phyloP scores from a whole-genome alignment of 2,113 vertebrate species.

The Arenaria interpres region DNA sequence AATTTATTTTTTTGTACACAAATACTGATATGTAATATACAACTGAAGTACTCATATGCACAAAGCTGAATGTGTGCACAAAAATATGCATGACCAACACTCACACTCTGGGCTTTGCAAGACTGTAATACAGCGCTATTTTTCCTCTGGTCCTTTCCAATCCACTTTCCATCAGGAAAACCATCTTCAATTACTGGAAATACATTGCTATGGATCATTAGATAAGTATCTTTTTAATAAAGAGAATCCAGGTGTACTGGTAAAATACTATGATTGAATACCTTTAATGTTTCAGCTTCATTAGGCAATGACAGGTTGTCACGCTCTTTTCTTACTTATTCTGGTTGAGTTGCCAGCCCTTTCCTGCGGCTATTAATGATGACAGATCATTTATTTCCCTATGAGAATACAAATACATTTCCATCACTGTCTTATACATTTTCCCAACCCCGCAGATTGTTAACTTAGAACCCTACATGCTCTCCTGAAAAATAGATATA shows the following conservation, averaged over 20 bases:
- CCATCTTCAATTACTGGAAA: constrained; percentile 1
- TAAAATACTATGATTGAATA: constrained; percentile 54
- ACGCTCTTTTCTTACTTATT: constrained; percentile 34
- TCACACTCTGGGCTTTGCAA: neutral
- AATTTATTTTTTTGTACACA: neutral
- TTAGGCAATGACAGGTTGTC: constrained; percentile 40
- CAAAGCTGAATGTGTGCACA: neutral
- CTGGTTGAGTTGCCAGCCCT: constrained; percentile 42
- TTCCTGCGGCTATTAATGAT: constrained; percentile 41
- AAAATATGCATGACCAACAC: neutral
- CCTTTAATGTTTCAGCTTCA: constrained; percentile 45
- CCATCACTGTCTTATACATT: neutral
- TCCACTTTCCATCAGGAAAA: neutral
- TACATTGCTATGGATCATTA: constrained; percentile 33
- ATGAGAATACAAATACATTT: constrained; percentile 46
- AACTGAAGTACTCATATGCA: neutral
- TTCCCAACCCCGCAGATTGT: neutral
- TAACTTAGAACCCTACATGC: neutral
- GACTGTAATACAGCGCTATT: neutral
- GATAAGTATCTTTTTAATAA: constrained; percentile 68
- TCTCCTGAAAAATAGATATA: neutral
- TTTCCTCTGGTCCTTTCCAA: neutral
- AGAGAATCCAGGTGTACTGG: constrained; percentile 51
- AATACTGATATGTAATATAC: neutral
- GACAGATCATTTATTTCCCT: constrained; percentile 58